Evolutionary conservation across 2,113 vertebrate genomes (phyloP).

Genomic region (Irena cyanogastra): DNA sequence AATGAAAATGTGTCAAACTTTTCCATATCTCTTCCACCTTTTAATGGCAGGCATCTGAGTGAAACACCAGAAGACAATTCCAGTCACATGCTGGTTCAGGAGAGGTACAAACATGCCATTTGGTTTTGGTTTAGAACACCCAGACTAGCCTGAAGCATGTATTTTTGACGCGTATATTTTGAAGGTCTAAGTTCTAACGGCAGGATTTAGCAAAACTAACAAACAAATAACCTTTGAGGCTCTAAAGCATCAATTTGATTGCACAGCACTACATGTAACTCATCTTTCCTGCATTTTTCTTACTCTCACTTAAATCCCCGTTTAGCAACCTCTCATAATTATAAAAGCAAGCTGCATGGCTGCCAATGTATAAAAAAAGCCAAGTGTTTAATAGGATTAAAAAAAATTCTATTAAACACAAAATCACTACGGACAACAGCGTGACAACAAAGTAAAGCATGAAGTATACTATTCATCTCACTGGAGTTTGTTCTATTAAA

Average conservation of each 20-base stretch:
- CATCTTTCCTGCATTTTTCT: background rate
- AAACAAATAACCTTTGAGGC: background rate
- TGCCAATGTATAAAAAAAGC: background rate
- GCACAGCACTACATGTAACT: rapidly evolving
- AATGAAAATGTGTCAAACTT: background rate
- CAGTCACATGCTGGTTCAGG: background rate
- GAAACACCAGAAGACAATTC: background rate
- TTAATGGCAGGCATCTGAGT: background rate
- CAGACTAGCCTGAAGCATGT: background rate
- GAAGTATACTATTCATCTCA: background rate
- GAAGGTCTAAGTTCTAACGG: background rate
- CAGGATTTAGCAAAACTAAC: background rate
- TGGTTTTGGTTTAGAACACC: background rate
- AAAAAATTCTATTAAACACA: background rate
- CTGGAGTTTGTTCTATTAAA: background rate
- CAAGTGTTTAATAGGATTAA: background rate
- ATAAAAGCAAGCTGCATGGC: background rate
- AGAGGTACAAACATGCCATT: background rate
- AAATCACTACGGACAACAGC: background rate
- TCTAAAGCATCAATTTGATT: background rate
- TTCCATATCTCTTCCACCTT: background rate
- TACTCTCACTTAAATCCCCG: background rate
- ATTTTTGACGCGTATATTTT: background rate
- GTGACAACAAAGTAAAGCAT: background rate
- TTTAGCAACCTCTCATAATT: background rate